Percentiles rank a stretch among this genome's conserved stretches.
Conservation (phyloP, 2,797 vertebrate genomes). For the Sylvilagus floridanus region DNA sequence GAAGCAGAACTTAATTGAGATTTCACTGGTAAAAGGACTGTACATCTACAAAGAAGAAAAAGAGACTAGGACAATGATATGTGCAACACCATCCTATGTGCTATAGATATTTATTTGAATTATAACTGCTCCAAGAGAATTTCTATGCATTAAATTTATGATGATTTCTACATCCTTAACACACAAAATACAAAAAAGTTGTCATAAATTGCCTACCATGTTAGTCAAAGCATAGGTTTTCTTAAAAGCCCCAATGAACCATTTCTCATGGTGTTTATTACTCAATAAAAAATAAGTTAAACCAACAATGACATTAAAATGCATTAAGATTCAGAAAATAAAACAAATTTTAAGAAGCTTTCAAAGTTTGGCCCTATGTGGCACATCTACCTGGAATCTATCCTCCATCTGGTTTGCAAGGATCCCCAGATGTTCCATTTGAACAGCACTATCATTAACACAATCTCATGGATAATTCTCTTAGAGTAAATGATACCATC, state of each 20-base stretch:
- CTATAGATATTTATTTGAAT: neutral
- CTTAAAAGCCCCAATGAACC: constrained; percentile 31
- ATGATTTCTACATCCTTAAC: neutral
- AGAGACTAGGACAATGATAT: neutral
- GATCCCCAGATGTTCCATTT: constrained; percentile 57
- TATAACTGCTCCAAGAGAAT: neutral
- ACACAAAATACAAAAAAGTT: neutral
- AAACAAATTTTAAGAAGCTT: constrained; percentile 44
- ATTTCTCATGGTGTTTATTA: constrained; percentile 54
- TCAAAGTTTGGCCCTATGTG: constrained; percentile 44
- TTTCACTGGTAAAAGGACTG: neutral
- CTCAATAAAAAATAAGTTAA: constrained; percentile 67
- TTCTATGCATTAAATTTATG: neutral
- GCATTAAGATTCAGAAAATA: constrained; percentile 18
- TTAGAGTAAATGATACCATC: constrained; percentile 34
- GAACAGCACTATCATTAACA: constrained; percentile 25
- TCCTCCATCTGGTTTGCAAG: constrained; percentile 40
- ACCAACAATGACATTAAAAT: constrained; percentile 56
- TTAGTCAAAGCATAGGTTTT: constrained; percentile 29
- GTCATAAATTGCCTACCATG: neutral
- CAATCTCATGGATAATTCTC: constrained; percentile 47
- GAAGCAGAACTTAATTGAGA: neutral
- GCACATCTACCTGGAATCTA: neutral
- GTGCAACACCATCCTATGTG: neutral
- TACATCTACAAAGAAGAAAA: neutral